These are phyloP conservation scores for Phalacrocorax pelagicus DNA, from an alignment of 2,113 vertebrate genomes.

Conservation along the genomic window DNA sequence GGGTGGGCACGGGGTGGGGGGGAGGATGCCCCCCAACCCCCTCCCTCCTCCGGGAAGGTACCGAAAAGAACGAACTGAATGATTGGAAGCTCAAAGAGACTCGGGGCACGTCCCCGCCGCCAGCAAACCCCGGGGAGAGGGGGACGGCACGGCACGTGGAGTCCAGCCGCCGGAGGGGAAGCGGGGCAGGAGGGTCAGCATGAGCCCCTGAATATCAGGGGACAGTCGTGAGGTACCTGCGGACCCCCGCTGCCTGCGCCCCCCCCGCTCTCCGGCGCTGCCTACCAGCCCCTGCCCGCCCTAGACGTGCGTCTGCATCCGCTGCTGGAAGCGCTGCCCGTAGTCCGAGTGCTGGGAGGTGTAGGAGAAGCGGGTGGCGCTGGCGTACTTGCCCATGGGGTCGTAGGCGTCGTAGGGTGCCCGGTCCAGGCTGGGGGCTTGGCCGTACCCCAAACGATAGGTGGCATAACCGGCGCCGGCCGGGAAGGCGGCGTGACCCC, in stretches of 20 bases:
- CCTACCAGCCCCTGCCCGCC: neutral
- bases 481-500: slow-evolving; percentile 73
- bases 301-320: slow-evolving; percentile 97
- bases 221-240: slow-evolving; percentile 28
- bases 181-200: neutral
- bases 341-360: slow-evolving; percentile 93
- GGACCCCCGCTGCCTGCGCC: neutral
- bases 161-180: neutral
- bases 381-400: slow-evolving; percentile 82
- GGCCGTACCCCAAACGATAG: slow-evolving; percentile 87
- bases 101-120: no score
- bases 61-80: neutral
- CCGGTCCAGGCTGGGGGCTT: slow-evolving; percentile 67
- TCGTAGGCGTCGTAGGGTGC: slow-evolving; percentile 74
- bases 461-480: slow-evolving; percentile 74
- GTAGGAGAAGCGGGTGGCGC: slow-evolving; percentile 86
- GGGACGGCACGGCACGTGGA: neutral
- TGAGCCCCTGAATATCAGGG: slow-evolving; percentile 79
- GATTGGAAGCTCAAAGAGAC: neutral
- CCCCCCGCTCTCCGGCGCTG: neutral
- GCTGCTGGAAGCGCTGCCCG: slow-evolving; percentile 91
- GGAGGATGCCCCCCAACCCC: no score
- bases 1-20: neutral
- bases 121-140: neutral
- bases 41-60: neutral